phyloP scores from a whole-genome alignment of 2,888 invertebrate species.

The Achlya flavicornis region DNA sequence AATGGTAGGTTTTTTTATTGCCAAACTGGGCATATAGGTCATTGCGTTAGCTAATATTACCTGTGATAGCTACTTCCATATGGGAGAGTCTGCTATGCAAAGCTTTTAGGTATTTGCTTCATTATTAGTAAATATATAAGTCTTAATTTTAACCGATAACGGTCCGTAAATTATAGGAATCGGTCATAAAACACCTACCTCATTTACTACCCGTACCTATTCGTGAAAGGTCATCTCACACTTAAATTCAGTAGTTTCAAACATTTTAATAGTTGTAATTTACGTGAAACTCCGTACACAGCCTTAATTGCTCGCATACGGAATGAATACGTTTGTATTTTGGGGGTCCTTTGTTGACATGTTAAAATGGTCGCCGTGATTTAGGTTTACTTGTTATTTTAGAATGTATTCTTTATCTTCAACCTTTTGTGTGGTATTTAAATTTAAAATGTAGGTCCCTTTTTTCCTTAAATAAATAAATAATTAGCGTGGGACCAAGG shows the following conservation, averaged over 20 bases:
- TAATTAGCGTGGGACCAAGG: too few species aligned
- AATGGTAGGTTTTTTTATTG: too few species aligned
- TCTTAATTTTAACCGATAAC: too few species aligned
- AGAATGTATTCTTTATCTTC: background rate
- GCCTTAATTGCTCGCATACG: slow-evolving; percentile 20
- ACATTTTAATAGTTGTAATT: slow-evolving; percentile 19
- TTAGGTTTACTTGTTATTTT: background rate
- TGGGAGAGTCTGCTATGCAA: too few species aligned
- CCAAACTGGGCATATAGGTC: too few species aligned
- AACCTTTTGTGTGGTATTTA: background rate
- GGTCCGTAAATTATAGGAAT: too few species aligned
- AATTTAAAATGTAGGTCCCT: background rate
- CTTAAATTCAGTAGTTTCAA: slow-evolving; percentile 13
- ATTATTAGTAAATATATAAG: too few species aligned
- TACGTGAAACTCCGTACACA: slow-evolving; percentile 16
- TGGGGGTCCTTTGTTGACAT: slow-evolving; percentile 2
- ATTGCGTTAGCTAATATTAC: too few species aligned
- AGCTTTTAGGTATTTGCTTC: too few species aligned
- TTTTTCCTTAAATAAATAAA: too few species aligned
- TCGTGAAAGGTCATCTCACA: slow-evolving; percentile 13
- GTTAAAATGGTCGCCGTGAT: slow-evolving; percentile 4
- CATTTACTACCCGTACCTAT: background rate
- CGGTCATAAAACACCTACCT: background rate
- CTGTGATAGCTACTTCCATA: too few species aligned
- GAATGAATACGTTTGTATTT: slow-evolving; percentile 13